Conservation (phyloP, 2,888 invertebrate genomes). For the Aspidiotus destructor region DNA sequence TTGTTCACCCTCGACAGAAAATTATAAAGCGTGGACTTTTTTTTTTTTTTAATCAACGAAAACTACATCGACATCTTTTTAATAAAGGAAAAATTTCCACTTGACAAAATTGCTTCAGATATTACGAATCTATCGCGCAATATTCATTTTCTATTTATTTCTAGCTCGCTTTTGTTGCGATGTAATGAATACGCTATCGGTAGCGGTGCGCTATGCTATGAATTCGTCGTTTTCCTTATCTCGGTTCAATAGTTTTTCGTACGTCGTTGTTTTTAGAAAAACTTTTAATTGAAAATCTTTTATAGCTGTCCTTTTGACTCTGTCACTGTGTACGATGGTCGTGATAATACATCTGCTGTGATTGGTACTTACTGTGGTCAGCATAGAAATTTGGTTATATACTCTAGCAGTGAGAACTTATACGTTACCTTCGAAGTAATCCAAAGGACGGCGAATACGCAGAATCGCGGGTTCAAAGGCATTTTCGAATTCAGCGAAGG, state of each 20-base stretch:
- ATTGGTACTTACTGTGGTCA: slow-evolving; percentile 97
- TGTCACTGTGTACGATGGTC: slow-evolving; percentile 93
- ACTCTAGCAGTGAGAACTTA: slow-evolving; percentile 83
- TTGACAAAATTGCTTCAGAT: slow-evolving; percentile 10
- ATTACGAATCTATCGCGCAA: not conserved
- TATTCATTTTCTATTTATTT: slow-evolving; percentile 4
- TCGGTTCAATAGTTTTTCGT: too few species aligned
- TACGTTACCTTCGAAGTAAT: slow-evolving; percentile 86
- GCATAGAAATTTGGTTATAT: slow-evolving; percentile 88
- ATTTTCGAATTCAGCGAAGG: slow-evolving; percentile 97
- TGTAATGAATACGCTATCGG: too few species aligned
- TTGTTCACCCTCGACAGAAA: slow-evolving; percentile 23
- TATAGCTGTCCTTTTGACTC: slow-evolving; percentile 96
- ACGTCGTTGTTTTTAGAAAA: too few species aligned
- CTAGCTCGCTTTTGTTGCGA: not conserved
- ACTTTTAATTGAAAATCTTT: slow-evolving; percentile 35
- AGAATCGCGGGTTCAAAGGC: slow-evolving; percentile 96
- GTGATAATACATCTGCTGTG: slow-evolving; percentile 73
- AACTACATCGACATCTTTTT: slow-evolving; percentile 21
- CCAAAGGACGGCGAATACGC: slow-evolving; percentile 81
- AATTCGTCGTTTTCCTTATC: too few species aligned
- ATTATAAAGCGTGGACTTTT: slow-evolving; percentile 20
- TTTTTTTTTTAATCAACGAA: slow-evolving; percentile 26
- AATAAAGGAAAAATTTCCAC: slow-evolving; percentile 20
- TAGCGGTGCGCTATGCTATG: too few species aligned